phyloP scores from a whole-genome alignment of 2,113 vertebrate species.

The Lepisosteus oculatus region DNA sequence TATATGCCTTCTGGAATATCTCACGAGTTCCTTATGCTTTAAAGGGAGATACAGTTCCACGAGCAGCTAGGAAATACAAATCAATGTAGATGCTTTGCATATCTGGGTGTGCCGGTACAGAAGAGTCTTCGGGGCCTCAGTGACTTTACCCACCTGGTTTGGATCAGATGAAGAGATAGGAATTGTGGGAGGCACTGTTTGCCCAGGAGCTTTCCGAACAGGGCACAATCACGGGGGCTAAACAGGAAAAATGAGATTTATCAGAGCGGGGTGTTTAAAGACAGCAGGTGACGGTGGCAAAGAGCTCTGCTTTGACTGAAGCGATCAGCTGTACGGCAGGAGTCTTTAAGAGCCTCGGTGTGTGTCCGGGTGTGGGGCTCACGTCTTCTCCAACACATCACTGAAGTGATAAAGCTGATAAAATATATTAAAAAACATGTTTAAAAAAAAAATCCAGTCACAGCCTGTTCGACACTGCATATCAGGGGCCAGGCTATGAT shows the following conservation, averaged over 20 bases:
- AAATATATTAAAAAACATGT: no score
- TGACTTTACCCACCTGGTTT: no score
- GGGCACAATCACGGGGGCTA: neutral
- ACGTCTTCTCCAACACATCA: no score
- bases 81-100: neutral
- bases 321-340: neutral
- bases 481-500: slow-evolving; percentile 1
- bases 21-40: no score
- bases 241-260: neutral
- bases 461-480: neutral
- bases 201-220: no score
- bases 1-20: neutral
- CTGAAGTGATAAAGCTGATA: no score
- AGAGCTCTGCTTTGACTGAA: neutral
- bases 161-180: no score
- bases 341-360: neutral
- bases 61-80: neutral
- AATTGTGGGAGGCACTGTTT: no score
- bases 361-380: no score
- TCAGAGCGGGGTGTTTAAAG: neutral
- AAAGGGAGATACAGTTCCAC: neutral
- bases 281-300: neutral
- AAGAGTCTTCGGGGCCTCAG: no score
- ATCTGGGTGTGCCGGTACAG: neutral
- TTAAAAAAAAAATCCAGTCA: no score